Percentiles rank a stretch among this genome's conserved stretches.
These are phyloP conservation scores for Apis cerana DNA, from an alignment of 1,140 invertebrate species.

Conservation along the genomic window DNA sequence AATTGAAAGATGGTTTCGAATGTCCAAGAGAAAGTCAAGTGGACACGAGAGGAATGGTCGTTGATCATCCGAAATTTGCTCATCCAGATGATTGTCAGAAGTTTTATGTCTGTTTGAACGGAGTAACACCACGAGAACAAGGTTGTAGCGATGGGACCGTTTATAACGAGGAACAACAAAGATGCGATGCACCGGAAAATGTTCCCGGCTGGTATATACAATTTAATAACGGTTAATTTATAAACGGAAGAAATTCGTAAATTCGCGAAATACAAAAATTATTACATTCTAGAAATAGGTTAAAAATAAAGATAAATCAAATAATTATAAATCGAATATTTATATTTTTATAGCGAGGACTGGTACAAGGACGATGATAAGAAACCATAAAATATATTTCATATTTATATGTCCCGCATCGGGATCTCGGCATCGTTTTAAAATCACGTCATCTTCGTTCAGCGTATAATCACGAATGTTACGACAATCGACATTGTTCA, in stretches of 20 bases:
- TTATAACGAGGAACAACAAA: slow-evolving; percentile 91
- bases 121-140: slow-evolving; percentile 91
- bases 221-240: not conserved
- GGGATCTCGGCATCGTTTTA: too few relatives aligned
- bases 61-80: slow-evolving; percentile 93
- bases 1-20: slow-evolving; percentile 90
- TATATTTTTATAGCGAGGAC: slow-evolving; percentile 86
- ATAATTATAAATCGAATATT: too few relatives aligned
- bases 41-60: slow-evolving; percentile 86
- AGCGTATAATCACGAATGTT: slow-evolving; percentile 56
- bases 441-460: slow-evolving; percentile 44
- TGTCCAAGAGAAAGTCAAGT: slow-evolving; percentile 88
- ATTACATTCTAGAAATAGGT: too few relatives aligned
- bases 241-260: not conserved
- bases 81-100: slow-evolving; percentile 94
- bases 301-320: not conserved
- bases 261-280: too few relatives aligned
- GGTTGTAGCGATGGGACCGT: slow-evolving; percentile 92
- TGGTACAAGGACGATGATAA: slow-evolving; percentile 90
- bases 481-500: slow-evolving; percentile 54
- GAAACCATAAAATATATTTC: slow-evolving; percentile 58
- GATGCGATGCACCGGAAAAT: slow-evolving; percentile 93
- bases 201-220: slow-evolving; percentile 91
- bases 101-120: slow-evolving; percentile 94
- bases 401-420: too few relatives aligned